Conservation (phyloP, 2,113 vertebrate species). For the Canis aureus region DNA sequence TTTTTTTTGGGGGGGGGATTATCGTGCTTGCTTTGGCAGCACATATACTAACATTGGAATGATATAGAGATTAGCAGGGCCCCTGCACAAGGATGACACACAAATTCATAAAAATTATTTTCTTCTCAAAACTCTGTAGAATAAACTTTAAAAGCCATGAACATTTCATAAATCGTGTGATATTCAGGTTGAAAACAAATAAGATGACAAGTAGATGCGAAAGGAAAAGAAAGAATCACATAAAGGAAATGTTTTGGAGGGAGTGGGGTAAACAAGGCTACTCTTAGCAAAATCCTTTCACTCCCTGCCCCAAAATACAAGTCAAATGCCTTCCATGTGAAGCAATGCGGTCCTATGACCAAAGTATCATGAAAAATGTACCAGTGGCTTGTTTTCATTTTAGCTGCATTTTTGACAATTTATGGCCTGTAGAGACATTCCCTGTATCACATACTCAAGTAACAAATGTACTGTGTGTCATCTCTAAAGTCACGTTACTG, state of each 20-base stretch:
- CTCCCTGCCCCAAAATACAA: constrained; percentile 26
- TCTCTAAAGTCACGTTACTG: not conserved
- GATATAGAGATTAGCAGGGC: not conserved
- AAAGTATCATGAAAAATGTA: constrained; percentile 8
- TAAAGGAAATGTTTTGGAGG: not conserved
- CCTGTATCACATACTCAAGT: not conserved
- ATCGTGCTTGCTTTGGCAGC: not conserved
- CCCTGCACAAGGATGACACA: not conserved
- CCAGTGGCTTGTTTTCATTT: constrained; percentile 49
- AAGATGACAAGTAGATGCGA: not conserved
- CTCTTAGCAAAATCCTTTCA: not conserved
- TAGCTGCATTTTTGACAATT: not conserved
- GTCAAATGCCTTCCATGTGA: not conserved
- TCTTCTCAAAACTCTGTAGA: constrained; percentile 7
- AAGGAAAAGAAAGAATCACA: not conserved
- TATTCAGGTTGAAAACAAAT: constrained; percentile 29
- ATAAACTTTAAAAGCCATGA: constrained; percentile 52
- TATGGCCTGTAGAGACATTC: not conserved
- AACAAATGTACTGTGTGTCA: not conserved
- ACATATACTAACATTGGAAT: not conserved
- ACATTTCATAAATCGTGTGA: constrained; percentile 9
- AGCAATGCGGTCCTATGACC: not conserved
- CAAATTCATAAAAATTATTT: constrained; percentile 1
- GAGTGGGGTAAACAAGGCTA: not conserved
- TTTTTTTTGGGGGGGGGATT: not conserved